Percentiles rank a stretch among this genome's conserved stretches.
Conservation (phyloP, 2,797 vertebrate genomes). For the Macroramphosus scolopax region DNA sequence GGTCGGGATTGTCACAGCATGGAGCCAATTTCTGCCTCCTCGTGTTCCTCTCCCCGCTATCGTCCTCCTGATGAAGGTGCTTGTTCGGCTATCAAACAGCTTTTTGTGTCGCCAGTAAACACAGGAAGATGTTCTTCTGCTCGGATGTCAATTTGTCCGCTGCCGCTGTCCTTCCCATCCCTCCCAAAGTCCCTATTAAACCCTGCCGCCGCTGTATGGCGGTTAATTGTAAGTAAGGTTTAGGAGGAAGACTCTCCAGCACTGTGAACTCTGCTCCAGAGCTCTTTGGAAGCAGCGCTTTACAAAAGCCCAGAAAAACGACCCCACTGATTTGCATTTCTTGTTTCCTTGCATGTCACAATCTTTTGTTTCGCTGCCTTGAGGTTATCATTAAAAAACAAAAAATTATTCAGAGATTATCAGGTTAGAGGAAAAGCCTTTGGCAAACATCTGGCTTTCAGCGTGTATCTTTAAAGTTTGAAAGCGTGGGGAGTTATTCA, state of each 20-base stretch:
- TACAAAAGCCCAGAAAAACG: no score
- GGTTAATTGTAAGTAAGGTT: neutral
- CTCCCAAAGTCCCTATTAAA: neutral
- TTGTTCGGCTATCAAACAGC: no score
- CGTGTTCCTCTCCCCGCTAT: conserved; percentile 7
- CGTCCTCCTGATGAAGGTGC: no score
- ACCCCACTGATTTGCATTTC: conserved; percentile 18
- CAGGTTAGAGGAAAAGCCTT: conserved; percentile 42
- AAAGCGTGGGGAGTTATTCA: conserved; percentile 28
- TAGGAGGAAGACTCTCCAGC: neutral
- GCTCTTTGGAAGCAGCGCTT: no score
- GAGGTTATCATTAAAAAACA: conserved; percentile 33
- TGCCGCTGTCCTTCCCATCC: conserved; percentile 2
- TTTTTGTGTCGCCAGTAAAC: neutral
- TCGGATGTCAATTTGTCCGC: conserved; percentile 15
- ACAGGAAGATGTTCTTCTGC: conserved; percentile 3
- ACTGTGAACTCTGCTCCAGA: conserved; percentile 3
- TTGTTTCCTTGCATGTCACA: conserved; percentile 12
- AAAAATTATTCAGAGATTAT: conserved; percentile 38
- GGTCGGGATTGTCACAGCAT: conserved; percentile 18
- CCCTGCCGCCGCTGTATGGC: neutral
- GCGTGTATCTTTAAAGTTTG: conserved; percentile 29
- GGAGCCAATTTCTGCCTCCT: conserved; percentile 33
- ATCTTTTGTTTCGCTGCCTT: conserved; percentile 28
- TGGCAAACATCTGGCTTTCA: conserved; percentile 47